Conservation (phyloP, 2,888 invertebrate species). For the Trachelus iudaicus region DNA sequence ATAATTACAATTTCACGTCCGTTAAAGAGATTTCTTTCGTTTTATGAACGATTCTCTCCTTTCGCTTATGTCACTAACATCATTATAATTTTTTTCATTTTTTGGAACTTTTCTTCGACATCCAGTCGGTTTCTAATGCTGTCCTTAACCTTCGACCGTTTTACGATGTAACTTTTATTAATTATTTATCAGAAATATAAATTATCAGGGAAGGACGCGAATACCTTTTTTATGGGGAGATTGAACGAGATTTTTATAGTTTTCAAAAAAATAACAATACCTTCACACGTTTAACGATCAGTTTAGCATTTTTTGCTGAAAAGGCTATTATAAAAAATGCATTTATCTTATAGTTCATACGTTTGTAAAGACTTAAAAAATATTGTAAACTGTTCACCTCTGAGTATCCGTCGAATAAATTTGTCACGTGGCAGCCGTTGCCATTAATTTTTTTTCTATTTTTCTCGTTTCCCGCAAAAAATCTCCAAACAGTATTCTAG, state of each 20-base stretch:
- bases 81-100: not conserved
- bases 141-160: not conserved
- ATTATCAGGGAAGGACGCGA: not conserved
- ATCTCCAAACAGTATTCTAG: not conserved
- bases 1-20: not conserved
- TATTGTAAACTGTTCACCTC: not conserved
- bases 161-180: not conserved
- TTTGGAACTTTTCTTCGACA: not conserved
- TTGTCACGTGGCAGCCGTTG: not conserved
- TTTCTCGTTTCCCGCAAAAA: not conserved
- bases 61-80: not conserved
- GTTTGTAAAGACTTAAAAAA: not conserved
- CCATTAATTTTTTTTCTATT: not conserved
- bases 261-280: not conserved
- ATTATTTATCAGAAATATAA: not conserved
- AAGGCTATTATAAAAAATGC: not conserved
- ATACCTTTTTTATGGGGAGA: not conserved
- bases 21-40: not conserved
- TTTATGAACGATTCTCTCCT: not conserved
- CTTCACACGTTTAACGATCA: not conserved
- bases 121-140: not conserved
- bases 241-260: not conserved
- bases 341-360: not conserved
- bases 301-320: not conserved
- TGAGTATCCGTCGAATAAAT: not conserved